phyloP scores from a whole-genome alignment of 2,888 invertebrate genomes.

The Sphaeridia pumilis region DNA sequence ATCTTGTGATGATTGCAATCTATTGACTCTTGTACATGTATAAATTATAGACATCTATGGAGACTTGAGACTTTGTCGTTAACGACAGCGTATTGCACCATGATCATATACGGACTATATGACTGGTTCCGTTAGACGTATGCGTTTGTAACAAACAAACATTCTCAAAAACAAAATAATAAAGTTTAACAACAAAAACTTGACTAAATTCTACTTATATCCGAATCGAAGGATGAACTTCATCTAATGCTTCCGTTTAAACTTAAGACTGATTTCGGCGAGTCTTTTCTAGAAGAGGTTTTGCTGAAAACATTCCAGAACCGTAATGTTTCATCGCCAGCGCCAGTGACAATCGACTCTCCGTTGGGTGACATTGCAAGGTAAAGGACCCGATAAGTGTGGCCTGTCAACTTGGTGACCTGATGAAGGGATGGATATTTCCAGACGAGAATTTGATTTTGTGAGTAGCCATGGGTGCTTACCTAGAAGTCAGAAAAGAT shows the following conservation, averaged over 20 bases:
- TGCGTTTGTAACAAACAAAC: no score
- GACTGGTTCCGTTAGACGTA: no score
- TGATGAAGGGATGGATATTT: constrained; percentile 94
- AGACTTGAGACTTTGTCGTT: no score
- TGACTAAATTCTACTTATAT: no score
- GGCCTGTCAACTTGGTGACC: constrained; percentile 93
- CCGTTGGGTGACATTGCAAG: constrained; percentile 95
- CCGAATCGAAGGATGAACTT: no score
- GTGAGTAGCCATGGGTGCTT: constrained; percentile 96
- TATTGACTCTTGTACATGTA: no score
- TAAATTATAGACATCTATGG: no score
- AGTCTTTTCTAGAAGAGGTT: constrained; percentile 84
- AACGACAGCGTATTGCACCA: no score
- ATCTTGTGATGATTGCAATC: no score
- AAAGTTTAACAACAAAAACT: no score
- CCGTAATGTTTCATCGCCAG: constrained; percentile 92
- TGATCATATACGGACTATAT: no score
- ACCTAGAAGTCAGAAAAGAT: constrained; percentile 38
- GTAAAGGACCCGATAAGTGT: constrained; percentile 89
- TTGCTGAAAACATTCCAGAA: constrained; percentile 99
- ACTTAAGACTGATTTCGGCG: constrained; percentile 74
- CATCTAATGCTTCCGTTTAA: constrained; percentile 78
- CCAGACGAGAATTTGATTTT: constrained; percentile 98
- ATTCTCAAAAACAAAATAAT: no score
- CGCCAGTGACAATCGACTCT: constrained; percentile 96